Percentiles rank a stretch among this genome's conserved stretches.
phyloP scores from a whole-genome alignment of 2,797 vertebrate genomes.

The Stomatorhinus walkeri region DNA sequence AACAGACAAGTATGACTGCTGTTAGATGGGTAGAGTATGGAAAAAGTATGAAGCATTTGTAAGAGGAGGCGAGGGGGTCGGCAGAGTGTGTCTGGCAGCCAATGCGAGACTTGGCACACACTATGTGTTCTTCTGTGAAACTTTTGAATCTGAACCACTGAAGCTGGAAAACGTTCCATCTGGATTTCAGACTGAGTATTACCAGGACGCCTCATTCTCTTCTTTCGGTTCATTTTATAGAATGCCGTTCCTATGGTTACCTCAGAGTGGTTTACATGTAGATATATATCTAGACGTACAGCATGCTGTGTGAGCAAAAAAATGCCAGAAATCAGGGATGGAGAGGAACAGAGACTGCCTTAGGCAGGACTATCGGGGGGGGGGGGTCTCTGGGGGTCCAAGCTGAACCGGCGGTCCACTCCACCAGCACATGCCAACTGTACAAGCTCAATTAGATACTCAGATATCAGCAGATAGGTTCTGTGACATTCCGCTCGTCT shows the following conservation, averaged over 20 bases:
- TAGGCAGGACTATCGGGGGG: background rate
- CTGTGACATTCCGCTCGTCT: background rate
- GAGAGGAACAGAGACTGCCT: background rate
- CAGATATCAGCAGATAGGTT: background rate
- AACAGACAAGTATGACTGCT: background rate
- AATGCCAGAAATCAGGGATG: background rate
- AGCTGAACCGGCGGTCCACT: background rate
- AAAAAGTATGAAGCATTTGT: background rate
- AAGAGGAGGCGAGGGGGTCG: background rate
- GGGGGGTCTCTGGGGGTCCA: background rate
- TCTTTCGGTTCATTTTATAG: background rate
- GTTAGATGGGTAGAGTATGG: background rate
- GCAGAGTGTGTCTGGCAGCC: background rate
- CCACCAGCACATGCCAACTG: background rate
- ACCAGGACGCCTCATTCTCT: background rate
- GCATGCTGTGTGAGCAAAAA: background rate
- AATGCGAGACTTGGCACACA: background rate
- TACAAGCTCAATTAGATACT: background rate
- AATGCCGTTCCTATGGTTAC: background rate
- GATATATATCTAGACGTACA: background rate
- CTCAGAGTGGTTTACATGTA: background rate
- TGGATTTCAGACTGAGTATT: background rate
- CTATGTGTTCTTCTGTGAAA: background rate
- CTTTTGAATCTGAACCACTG: background rate
- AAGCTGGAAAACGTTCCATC: background rate